phyloP scores from a whole-genome alignment of 2,888 invertebrate species.

The Polymixis lichenea region DNA sequence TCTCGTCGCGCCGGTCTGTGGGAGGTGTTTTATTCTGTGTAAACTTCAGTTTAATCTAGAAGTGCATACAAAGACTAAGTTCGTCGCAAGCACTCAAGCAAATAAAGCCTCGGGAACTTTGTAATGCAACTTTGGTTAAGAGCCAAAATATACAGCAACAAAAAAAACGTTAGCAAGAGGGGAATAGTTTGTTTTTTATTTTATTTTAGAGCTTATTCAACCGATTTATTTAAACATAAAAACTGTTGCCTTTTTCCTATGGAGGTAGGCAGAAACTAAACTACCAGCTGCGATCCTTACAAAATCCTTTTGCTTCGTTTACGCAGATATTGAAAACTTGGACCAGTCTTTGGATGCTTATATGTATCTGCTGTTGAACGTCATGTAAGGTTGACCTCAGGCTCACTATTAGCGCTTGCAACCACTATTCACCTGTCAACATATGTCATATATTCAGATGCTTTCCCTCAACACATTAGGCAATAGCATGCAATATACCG shows the following conservation, averaged over 20 bases:
- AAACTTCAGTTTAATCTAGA: conserved; percentile 40
- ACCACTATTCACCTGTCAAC: neutral
- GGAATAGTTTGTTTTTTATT: conserved; percentile 4
- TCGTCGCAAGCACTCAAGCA: conserved; percentile 21
- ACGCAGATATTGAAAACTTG: too few species aligned
- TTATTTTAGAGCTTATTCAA: neutral
- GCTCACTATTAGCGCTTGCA: too few species aligned
- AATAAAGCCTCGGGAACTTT: conserved; percentile 47
- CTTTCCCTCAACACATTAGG: conserved; percentile 6
- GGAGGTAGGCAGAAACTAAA: too few species aligned
- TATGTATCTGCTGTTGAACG: too few species aligned
- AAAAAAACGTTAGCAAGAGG: neutral
- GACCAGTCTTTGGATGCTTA: too few species aligned
- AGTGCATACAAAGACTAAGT: conserved; percentile 38
- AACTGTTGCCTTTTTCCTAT: too few species aligned
- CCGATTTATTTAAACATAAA: neutral
- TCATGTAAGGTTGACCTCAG: too few species aligned
- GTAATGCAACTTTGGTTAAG: conserved; percentile 49
- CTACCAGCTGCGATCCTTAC: too few species aligned
- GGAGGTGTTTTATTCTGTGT: conserved; percentile 21
- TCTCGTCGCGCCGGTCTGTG: too few species aligned
- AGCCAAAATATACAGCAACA: conserved; percentile 53
- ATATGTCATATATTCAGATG: neutral
- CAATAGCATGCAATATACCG: conserved; percentile 10
- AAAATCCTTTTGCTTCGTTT: too few species aligned